These are phyloP conservation scores for Pycnonotus jocosus DNA, from an alignment of 2,113 vertebrate genomes.

Conservation along the genomic window DNA sequence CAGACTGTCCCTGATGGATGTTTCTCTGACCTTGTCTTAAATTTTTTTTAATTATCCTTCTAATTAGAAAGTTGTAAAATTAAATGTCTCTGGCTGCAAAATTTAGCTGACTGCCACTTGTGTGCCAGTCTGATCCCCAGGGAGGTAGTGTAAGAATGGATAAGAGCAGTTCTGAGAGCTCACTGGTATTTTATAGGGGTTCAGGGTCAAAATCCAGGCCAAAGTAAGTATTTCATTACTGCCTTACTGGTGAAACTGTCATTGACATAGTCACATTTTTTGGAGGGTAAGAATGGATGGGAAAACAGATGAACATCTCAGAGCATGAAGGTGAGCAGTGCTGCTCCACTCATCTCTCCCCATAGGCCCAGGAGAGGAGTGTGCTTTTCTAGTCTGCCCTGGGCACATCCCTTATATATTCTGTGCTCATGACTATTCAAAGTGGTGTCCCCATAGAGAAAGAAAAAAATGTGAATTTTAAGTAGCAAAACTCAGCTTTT, in stretches of 20 bases:
- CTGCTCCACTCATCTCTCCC: not conserved
- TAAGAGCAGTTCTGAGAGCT: not conserved
- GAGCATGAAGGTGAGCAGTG: not conserved
- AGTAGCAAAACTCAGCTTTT: not conserved
- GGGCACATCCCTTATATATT: not conserved
- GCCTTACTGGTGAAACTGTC: not conserved
- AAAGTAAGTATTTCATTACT: not conserved
- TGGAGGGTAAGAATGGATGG: not conserved
- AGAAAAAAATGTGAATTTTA: not conserved
- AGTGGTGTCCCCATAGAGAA: not conserved
- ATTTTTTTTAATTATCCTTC: slow-evolving; percentile 28
- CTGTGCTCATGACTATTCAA: not conserved
- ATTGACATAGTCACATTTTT: not conserved
- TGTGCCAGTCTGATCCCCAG: not conserved
- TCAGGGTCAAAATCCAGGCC: slow-evolving; percentile 10
- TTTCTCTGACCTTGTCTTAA: slow-evolving; percentile 5
- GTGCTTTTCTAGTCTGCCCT: not conserved
- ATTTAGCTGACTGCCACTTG: not conserved
- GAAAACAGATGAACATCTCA: not conserved
- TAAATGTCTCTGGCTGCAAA: not conserved
- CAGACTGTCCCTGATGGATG: not conserved
- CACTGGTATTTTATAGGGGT: not conserved
- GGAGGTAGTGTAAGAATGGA: not conserved
- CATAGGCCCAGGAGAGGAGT: not conserved
- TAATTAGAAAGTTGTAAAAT: slow-evolving; percentile 36